Evolutionary conservation across 2,113 vertebrate genomes (phyloP).

Genomic region (Leptocoma aspasia): DNA sequence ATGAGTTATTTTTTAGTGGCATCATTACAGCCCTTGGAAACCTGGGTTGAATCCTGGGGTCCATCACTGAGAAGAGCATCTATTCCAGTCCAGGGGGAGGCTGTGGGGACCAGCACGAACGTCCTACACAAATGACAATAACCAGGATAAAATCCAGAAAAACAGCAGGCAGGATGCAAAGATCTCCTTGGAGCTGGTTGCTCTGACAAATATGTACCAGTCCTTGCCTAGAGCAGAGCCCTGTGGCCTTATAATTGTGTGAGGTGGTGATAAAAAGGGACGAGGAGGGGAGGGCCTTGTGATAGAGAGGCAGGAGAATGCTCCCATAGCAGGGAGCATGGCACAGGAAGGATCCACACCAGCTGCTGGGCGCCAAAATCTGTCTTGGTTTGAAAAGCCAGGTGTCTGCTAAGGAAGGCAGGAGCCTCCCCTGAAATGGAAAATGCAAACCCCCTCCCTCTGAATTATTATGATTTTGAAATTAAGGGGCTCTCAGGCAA

Average conservation of each 20-base stretch:
- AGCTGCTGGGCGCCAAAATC: neutral
- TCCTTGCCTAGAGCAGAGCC: neutral
- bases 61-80: neutral
- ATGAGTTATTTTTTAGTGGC: neutral
- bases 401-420: too few relatives aligned
- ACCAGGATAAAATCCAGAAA: neutral
- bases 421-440: too few relatives aligned
- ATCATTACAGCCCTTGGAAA: neutral
- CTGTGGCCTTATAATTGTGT: neutral
- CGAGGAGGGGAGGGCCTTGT: neutral
- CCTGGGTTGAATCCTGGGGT: neutral
- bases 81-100: neutral
- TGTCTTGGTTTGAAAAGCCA: too few relatives aligned
- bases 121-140: neutral
- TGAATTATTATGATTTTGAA: too few relatives aligned
- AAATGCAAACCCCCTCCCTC: too few relatives aligned
- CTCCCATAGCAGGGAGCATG: rapidly evolving
- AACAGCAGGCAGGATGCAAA: neutral
- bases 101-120: neutral
- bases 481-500: too few relatives aligned
- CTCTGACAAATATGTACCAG: neutral
- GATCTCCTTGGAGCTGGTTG: neutral
- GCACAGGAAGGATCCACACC: neutral
- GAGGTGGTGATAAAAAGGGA: neutral
- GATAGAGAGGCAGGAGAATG: neutral